These are phyloP conservation scores for Poeciliopsis occidentalis DNA, from an alignment of 2,113 vertebrate species.

Conservation along the genomic window DNA sequence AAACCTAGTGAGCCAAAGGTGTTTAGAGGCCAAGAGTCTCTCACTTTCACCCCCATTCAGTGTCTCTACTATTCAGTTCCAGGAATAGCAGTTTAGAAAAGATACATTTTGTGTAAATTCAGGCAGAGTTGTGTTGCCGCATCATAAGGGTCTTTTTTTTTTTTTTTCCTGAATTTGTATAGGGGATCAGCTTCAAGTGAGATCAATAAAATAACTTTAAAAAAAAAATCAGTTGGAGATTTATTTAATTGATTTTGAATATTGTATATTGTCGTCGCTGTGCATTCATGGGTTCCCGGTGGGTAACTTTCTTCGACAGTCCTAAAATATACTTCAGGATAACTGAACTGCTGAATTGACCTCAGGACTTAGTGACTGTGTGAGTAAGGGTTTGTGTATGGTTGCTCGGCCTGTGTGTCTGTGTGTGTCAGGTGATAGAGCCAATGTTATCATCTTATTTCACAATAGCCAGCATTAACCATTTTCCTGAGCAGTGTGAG, in stretches of 20 bases:
- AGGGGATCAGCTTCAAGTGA: not conserved
- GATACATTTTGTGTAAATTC: no score
- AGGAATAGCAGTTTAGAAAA: not conserved
- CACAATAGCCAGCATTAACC: not conserved
- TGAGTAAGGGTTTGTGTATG: not conserved
- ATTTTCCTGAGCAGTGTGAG: not conserved
- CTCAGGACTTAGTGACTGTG: not conserved
- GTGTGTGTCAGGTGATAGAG: not conserved
- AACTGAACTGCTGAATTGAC: not conserved
- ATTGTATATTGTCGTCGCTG: no score
- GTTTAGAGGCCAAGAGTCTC: not conserved
- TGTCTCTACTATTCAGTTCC: not conserved
- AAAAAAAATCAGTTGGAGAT: not conserved
- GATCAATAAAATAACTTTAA: not conserved
- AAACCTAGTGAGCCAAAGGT: not conserved
- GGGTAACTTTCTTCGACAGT: no score
- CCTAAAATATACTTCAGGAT: no score
- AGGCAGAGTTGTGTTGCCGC: no score
- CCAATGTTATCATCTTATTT: not conserved
- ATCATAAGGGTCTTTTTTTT: no score
- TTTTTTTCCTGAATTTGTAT: not conserved
- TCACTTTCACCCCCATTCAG: not conserved
- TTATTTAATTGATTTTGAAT: not conserved
- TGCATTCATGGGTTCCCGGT: no score
- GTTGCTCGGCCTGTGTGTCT: not conserved